phyloP scores from a whole-genome alignment of 2,113 vertebrate genomes.

The Sebastes schlegelii region DNA sequence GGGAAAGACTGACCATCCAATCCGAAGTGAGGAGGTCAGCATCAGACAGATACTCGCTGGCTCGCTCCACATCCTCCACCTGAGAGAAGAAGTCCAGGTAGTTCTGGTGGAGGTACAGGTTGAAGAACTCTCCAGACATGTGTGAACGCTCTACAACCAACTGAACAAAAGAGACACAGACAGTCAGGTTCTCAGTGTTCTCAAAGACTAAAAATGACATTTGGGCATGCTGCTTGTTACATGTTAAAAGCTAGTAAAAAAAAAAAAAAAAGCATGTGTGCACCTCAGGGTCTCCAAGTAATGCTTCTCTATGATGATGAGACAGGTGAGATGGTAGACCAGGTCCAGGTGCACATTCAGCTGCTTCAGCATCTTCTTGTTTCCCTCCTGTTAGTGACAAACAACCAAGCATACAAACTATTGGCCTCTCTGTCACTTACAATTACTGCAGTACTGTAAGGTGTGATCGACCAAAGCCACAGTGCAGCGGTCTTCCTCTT shows the following conservation, averaged over 20 bases:
- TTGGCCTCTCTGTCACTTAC: neutral
- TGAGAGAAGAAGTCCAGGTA: slow-evolving; percentile 93
- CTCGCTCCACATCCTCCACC: slow-evolving; percentile 89
- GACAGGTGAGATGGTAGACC: slow-evolving; percentile 77
- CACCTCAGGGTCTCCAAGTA: slow-evolving; percentile 83
- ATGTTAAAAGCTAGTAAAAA: neutral
- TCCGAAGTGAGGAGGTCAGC: slow-evolving; percentile 90
- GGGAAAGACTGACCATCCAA: slow-evolving; percentile 89
- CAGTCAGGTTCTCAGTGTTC: neutral
- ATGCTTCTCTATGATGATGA: slow-evolving; percentile 73
- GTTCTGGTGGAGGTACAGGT: slow-evolving; percentile 97
- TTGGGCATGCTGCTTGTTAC: neutral
- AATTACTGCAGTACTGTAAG: neutral
- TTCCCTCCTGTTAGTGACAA: slow-evolving; percentile 70
- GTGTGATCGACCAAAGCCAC: neutral
- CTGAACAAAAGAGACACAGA: slow-evolving; percentile 68
- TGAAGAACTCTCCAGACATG: slow-evolving; percentile 92
- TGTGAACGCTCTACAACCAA: slow-evolving; percentile 92
- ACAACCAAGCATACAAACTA: neutral
- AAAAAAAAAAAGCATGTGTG: neutral
- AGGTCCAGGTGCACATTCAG: slow-evolving; percentile 21
- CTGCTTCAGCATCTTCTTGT: slow-evolving; percentile 40
- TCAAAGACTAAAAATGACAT: neutral
- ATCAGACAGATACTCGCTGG: slow-evolving; percentile 94
- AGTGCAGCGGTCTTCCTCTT: neutral